A percentile compares a stretch with the other conserved stretches of the same genome.
Evolutionary conservation across 1,140 invertebrate genomes (phyloP).

Genomic region (Batillaria attramentaria): DNA sequence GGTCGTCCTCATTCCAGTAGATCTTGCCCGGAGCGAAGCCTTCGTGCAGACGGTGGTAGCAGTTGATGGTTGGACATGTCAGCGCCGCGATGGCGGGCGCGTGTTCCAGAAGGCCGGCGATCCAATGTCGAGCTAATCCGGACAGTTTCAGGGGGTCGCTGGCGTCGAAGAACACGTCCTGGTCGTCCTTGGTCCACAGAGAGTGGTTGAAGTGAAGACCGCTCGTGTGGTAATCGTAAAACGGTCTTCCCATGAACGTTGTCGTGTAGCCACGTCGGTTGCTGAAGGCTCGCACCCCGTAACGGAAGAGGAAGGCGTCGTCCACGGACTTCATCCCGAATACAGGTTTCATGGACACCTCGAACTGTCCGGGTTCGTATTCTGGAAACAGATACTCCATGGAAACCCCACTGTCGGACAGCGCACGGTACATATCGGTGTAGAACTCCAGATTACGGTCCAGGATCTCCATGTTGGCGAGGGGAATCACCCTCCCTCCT

Average conservation of each 20-base stretch:
- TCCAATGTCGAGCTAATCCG: constrained; percentile 19
- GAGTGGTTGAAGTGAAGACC: constrained; percentile 20
- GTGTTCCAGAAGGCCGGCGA: constrained; percentile 36
- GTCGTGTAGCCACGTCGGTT: neutral
- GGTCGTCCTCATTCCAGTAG: constrained; percentile 33
- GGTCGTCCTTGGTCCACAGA: constrained; percentile 13
- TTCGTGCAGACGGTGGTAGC: constrained; percentile 18
- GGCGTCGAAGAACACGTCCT: constrained; percentile 27
- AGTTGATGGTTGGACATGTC: constrained; percentile 33
- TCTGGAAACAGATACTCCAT: constrained; percentile 35
- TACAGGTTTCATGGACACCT: constrained; percentile 19
- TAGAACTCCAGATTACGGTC: too few species aligned
- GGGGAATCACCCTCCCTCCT: too few species aligned
- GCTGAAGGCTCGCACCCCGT: constrained; percentile 19
- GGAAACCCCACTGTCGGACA: constrained; percentile 22
- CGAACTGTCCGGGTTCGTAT: constrained; percentile 21
- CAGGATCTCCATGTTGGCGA: too few species aligned
- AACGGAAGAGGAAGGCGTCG: constrained; percentile 4
- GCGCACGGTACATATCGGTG: too few species aligned
- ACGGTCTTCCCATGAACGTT: constrained; percentile 32
- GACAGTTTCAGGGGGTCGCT: constrained; percentile 23
- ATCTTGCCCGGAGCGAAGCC: constrained; percentile 1
- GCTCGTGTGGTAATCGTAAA: neutral
- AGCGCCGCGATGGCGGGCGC: constrained; percentile 26
- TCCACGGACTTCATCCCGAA: constrained; percentile 9